Percentiles rank a stretch among this genome's conserved stretches.
These are phyloP conservation scores for Argyresthia albistria DNA, from an alignment of 2,888 invertebrate genomes.

Conservation along the genomic window DNA sequence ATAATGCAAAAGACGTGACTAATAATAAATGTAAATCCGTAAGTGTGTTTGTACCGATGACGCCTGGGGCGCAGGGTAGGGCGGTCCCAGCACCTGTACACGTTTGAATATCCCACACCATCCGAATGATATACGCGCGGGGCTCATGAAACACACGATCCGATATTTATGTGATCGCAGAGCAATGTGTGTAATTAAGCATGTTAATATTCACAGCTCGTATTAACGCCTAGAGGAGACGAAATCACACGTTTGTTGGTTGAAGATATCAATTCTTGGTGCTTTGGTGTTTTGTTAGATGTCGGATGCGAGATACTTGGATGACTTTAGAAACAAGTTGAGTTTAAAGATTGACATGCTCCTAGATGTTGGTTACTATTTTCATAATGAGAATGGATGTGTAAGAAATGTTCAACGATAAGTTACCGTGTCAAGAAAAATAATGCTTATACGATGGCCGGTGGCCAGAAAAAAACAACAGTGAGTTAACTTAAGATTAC, in stretches of 20 bases:
- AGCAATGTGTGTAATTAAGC: slow-evolving; percentile 49
- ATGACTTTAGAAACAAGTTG: no score
- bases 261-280: no score
- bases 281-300: no score
- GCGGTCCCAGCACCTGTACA: slow-evolving; percentile 58
- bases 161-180: slow-evolving; percentile 59
- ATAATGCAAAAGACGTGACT: slow-evolving; percentile 20
- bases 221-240: neutral
- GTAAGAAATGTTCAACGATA: no score
- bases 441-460: no score
- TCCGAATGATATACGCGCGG: slow-evolving; percentile 3
- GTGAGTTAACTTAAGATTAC: neutral
- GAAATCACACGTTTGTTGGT: neutral
- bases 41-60: slow-evolving; percentile 10
- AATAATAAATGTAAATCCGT: slow-evolving; percentile 3
- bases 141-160: slow-evolving; percentile 5
- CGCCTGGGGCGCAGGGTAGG: slow-evolving; percentile 34
- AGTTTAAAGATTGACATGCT: no score
- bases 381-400: no score
- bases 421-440: no score
- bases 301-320: no score
- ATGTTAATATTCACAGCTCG: slow-evolving; percentile 4
- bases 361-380: no score
- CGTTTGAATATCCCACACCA: slow-evolving; percentile 41
- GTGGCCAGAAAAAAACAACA: neutral